Evolutionary conservation across 2,888 invertebrate genomes (phyloP), one percentile per base, ranked within the genome.

Genomic region (Allolobophora icterica): DNA sequence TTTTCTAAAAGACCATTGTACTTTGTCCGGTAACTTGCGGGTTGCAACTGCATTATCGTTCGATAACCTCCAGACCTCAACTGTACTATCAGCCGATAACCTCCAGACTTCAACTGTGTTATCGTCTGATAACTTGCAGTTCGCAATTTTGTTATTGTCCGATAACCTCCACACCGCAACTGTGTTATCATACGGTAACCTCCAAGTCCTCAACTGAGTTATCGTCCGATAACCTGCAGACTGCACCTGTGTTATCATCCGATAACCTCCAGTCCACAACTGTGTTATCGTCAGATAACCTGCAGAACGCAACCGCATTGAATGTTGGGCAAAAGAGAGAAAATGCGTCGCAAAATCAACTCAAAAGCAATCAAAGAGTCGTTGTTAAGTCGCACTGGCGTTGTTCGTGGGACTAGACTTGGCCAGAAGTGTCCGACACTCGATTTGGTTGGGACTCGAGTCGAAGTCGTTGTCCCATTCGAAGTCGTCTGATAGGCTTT

Each of bases 391-490:
- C 19, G 87, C 35, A 35, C 38, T 87, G 38, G 34, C 87, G 35
- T 87, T 87, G 38, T 87, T 6, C n/a, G 35, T 38, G 24, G 87
- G 87, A 38, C 87, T 87, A 30, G 87, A 38, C 90, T 90, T 90
- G 30, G 38, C 45, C 34, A 90, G 90, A 52, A 90, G 71, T 34
- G 90, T 90, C 38, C 90, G 90, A 90, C 58, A 52, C 24, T 90
- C 90, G 35, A 52, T 52, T 33, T 90, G 58, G 35, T 52, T 90
- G 33, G 90, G 33, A 58, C 90, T 90, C 90, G 90, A 58, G 34
- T 40, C 90, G 40, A 92, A 91, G 87, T 92, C 92, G 35, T 91
- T 92, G 90, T 92, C 92, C 92, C 92, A 92, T 84, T 92, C 92
- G 71, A 92, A 92, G 33, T 92, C 92, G 58, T 91, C 91, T 21